A percentile compares a stretch with the other conserved stretches of the same genome.
These are phyloP conservation scores for Sitta europaea DNA, from an alignment of 2,113 vertebrate species.

Conservation along the genomic window DNA sequence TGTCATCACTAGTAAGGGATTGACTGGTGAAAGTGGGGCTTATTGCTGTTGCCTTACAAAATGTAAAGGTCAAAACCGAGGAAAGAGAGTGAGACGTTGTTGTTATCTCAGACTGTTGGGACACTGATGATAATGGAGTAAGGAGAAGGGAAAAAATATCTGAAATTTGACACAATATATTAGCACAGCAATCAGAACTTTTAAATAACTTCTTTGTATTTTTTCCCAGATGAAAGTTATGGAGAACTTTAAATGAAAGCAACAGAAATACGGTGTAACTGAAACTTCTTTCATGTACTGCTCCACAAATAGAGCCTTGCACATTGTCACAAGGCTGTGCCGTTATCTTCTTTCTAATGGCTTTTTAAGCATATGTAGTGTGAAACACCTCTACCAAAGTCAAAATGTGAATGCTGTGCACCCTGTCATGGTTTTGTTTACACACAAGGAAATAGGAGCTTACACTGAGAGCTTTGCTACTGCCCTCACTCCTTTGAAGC, in stretches of 20 bases:
- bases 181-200: neutral
- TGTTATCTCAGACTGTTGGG: neutral
- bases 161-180: neutral
- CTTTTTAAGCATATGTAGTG: neutral
- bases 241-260: neutral
- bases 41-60: neutral
- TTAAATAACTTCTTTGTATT: rapidly evolving
- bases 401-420: neutral
- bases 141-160: neutral
- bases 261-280: neutral
- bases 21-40: neutral
- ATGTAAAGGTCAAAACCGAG: neutral
- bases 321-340: neutral
- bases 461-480: neutral
- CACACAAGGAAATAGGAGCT: neutral
- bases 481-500: neutral
- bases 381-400: neutral
- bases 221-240: neutral
- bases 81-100: neutral
- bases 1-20: neutral
- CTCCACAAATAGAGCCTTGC: neutral
- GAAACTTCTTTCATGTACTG: neutral
- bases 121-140: neutral
- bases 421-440: neutral
- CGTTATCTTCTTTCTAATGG: neutral